phyloP scores from a whole-genome alignment of 2,888 invertebrate species.

The Drosophila greeni region DNA sequence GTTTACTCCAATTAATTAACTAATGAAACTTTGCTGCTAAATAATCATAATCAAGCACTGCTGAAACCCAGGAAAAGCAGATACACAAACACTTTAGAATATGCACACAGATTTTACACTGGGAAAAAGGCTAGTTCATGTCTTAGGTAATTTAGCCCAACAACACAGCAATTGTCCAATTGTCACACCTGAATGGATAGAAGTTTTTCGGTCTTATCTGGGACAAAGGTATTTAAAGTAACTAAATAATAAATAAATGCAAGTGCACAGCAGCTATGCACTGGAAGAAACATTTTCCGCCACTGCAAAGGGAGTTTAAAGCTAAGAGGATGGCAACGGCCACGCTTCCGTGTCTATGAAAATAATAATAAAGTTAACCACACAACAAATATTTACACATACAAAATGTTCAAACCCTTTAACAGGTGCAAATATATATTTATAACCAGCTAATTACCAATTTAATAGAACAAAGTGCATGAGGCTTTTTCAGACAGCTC shows the following conservation, averaged over 20 bases:
- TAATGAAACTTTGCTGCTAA: neutral
- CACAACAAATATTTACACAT: neutral
- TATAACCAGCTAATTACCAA: neutral
- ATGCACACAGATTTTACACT: constrained; percentile 14
- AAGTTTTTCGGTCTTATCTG: constrained; percentile 5
- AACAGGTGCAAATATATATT: neutral
- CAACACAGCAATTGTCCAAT: constrained; percentile 18
- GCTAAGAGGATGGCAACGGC: neutral
- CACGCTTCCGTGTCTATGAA: neutral
- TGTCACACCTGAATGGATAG: neutral
- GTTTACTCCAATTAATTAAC: neutral
- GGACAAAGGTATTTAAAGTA: constrained; percentile 2
- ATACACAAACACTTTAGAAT: neutral
- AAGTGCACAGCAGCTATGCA: constrained; percentile 1
- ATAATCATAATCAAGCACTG: constrained; percentile 8
- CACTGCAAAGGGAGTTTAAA: neutral
- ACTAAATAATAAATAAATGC: neutral
- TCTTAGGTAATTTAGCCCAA: constrained; percentile 15
- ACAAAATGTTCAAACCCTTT: neutral
- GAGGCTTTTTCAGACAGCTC: neutral
- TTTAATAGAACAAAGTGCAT: neutral
- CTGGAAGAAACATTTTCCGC: constrained; percentile 1
- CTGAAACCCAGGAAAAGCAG: neutral
- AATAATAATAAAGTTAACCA: neutral
- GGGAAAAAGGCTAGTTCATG: constrained; percentile 1